Base-by-base conservation (phyloP, 2,113 vertebrate genomes). In the Patagioenas fasciata region DNA sequence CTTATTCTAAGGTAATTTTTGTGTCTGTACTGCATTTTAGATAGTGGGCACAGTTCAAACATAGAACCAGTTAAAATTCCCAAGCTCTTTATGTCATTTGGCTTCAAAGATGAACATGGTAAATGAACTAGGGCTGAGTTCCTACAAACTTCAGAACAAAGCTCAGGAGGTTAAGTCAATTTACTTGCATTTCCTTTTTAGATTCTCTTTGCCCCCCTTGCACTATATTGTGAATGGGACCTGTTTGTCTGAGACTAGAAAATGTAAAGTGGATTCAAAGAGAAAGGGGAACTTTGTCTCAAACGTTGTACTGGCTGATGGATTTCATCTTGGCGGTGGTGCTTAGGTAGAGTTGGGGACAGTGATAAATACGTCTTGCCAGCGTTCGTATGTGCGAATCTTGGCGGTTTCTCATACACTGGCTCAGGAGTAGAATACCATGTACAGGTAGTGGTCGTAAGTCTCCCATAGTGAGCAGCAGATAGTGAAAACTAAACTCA, bases 21-120 rank as follows among this genome's bases (percentile, higher is more conserved):
- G 12, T 64, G 64, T 50, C 90, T 90, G 80, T 51, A 89, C 77
- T 75, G 40, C 34, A 56, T 96, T 47, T 96, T 91, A 83, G 26
- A 62, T 71, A 85, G 50, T 11, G 12, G 25, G 28, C 20, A 74
- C 57, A 93, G 29, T 58, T 94, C 73, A 94, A 47, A 77, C 18
- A 19, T 71, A 66, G 80, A 95, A 21, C 15, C 12, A 20, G 5
- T 61, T 85, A 28, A 82, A 44, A 19, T 73, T 83, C 34, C 48
- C 48, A 50, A 62, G 10, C 12, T 73, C 50, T 73, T 82, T 67
- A 17, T 82, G 3, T 50, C 19, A 40, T 88, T 90, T 69, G 60
- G 12, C 29, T 88, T 87, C 74, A 64, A 80, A 56, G 42, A 69
- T 61, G 66, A 89, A 57, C 13, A 28, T 48, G 18, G n/a, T 75